A percentile compares a stretch with the other conserved stretches of the same genome.
phyloP scores from a whole-genome alignment of 2,113 vertebrate genomes.

The Nanorana parkeri region DNA sequence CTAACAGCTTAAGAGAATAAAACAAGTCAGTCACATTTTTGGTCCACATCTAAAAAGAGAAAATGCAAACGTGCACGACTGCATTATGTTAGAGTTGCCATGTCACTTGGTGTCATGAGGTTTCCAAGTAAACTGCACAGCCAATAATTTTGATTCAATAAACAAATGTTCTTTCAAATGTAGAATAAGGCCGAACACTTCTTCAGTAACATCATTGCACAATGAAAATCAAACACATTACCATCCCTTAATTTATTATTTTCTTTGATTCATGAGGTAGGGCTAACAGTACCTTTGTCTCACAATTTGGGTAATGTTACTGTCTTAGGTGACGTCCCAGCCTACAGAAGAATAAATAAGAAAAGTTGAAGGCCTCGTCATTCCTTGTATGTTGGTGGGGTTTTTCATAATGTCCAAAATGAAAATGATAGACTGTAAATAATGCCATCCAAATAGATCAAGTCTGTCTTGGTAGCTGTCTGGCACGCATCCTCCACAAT shows the following conservation, averaged over 20 bases:
- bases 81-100: constrained; percentile 52
- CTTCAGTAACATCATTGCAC: constrained; percentile 78
- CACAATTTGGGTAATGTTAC: constrained; percentile 70
- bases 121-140: constrained; percentile 61
- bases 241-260: constrained; percentile 50
- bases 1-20: neutral
- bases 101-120: constrained; percentile 59
- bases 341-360: constrained; percentile 66
- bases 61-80: constrained; percentile 15
- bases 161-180: constrained; percentile 60
- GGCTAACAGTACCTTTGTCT: constrained; percentile 73
- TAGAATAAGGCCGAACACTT: constrained; percentile 67
- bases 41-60: constrained; percentile 34
- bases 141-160: constrained; percentile 61
- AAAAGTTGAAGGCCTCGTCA: constrained; percentile 56
- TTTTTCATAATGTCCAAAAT: constrained; percentile 60
- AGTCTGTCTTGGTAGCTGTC: constrained; percentile 63
- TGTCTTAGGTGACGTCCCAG: constrained; percentile 66
- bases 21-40: constrained; percentile 44
- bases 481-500: constrained; percentile 55
- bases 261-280: constrained; percentile 86
- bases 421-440: constrained; percentile 63
- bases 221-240: constrained; percentile 75
- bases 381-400: constrained; percentile 61
- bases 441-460: constrained; percentile 60